phyloP scores from a whole-genome alignment of 2,113 vertebrate species.

The Dipodomys stephensi region DNA sequence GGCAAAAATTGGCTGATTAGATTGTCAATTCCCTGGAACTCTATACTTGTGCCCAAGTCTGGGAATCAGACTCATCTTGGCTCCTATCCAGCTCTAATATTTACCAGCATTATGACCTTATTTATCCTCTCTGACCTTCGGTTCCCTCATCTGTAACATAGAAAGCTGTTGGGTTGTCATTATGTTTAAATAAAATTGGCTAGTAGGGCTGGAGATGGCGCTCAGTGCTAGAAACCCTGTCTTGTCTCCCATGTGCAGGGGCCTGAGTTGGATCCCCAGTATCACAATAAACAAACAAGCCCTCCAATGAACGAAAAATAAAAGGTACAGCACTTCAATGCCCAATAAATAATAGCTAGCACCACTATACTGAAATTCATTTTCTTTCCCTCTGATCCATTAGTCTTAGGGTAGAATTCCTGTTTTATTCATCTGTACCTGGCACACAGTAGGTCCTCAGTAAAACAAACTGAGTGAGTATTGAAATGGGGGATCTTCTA shows the following conservation, averaged over 20 bases:
- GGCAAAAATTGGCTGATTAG: background rate
- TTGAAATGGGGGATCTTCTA: background rate
- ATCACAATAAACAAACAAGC: background rate
- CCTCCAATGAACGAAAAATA: background rate
- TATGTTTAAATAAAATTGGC: conserved; percentile 4
- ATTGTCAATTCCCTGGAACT: background rate
- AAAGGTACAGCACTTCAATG: background rate
- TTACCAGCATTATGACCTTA: background rate
- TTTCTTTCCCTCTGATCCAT: background rate
- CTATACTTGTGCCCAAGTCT: no score
- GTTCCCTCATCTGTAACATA: background rate
- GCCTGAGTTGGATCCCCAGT: background rate
- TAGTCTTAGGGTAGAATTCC: background rate
- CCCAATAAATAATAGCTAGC: background rate
- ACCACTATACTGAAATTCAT: background rate
- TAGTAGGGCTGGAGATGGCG: background rate
- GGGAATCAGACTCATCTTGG: background rate
- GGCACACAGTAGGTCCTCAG: background rate
- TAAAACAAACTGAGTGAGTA: background rate
- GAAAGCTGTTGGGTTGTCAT: background rate
- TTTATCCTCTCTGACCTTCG: background rate
- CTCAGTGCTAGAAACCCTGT: background rate
- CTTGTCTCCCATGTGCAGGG: background rate
- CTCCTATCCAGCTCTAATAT: background rate
- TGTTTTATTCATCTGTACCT: background rate